A percentile compares a stretch with the other conserved stretches of the same genome.
Conservation (phyloP, 2,888 invertebrate genomes). For the Sturmia bella region DNA sequence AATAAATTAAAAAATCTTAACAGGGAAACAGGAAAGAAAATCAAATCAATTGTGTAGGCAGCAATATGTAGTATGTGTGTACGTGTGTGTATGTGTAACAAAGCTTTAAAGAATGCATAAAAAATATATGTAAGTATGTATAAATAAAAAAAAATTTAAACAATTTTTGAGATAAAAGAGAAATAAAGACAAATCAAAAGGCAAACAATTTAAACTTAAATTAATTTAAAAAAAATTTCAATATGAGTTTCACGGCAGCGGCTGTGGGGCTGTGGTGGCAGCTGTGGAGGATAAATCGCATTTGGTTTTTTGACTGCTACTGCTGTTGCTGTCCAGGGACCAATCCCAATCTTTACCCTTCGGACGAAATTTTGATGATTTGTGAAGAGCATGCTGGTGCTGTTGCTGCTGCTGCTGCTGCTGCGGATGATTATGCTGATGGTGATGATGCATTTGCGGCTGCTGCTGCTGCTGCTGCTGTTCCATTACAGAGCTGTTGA, state of each 20-base stretch:
- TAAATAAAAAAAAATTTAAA: slow-evolving; percentile 28
- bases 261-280: slow-evolving; percentile 2
- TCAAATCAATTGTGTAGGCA: slow-evolving; percentile 19
- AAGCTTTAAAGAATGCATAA: slow-evolving; percentile 32
- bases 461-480: slow-evolving; percentile 56
- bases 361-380: slow-evolving; percentile 86
- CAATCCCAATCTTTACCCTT: slow-evolving; percentile 90
- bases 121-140: slow-evolving; percentile 13
- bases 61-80: too few species aligned
- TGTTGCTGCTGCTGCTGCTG: slow-evolving; percentile 59
- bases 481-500: slow-evolving; percentile 51
- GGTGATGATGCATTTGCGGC: slow-evolving; percentile 24
- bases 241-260: slow-evolving; percentile 44
- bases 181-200: background rate
- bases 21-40: slow-evolving; percentile 52
- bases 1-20: slow-evolving; percentile 52
- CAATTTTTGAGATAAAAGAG: slow-evolving; percentile 21
- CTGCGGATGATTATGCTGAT: slow-evolving; percentile 3
- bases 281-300: slow-evolving; percentile 36
- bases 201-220: slow-evolving; percentile 48
- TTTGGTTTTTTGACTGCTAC: slow-evolving; percentile 69
- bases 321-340: slow-evolving; percentile 81
- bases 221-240: slow-evolving; percentile 28
- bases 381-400: slow-evolving; percentile 81
- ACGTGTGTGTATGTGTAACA: too few species aligned